Percentiles rank a stretch among this genome's conserved stretches.
Conservation (phyloP, 1,140 invertebrate genomes). For the Drosophila busckii region DNA sequence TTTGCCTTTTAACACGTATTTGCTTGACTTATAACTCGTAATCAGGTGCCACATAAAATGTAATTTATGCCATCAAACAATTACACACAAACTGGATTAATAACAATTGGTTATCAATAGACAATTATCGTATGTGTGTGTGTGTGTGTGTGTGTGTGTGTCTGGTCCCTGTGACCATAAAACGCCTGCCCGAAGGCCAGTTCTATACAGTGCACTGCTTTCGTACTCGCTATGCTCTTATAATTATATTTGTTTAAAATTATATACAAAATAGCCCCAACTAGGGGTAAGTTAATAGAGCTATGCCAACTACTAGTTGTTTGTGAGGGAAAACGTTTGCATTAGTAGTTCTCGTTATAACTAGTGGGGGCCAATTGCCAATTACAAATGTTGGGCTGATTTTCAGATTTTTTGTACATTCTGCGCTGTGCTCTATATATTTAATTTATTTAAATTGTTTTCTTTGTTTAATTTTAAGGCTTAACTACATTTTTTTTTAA, state of each 20-base stretch:
- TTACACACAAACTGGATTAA: not conserved
- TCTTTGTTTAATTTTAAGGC: slow-evolving; percentile 26
- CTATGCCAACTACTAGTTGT: too few relatives aligned
- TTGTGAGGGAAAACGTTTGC: too few relatives aligned
- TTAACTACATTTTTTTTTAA: slow-evolving; percentile 59
- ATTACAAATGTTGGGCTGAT: slow-evolving; percentile 35
- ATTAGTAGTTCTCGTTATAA: too few relatives aligned
- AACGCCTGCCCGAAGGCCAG: slow-evolving; percentile 24
- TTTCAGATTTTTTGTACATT: slow-evolving; percentile 50
- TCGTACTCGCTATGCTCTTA: slow-evolving; percentile 12
- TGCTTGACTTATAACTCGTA: slow-evolving; percentile 15
- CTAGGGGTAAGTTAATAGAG: too few relatives aligned
- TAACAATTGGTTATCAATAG: slow-evolving; percentile 20
- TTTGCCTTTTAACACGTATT: slow-evolving; percentile 24
- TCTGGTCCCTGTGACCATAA: slow-evolving; percentile 39
- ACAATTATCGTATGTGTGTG: slow-evolving; percentile 2
- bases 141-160: slow-evolving; percentile 7
- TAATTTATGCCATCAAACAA: too few relatives aligned
- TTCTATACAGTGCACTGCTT: slow-evolving; percentile 31
- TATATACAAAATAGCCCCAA: slow-evolving; percentile 7
- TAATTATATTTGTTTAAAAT: slow-evolving; percentile 8
- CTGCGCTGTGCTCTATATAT: slow-evolving; percentile 50
- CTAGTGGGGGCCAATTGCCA: too few relatives aligned
- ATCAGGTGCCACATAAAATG: slow-evolving; percentile 45
- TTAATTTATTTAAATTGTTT: slow-evolving; percentile 33